Base-by-base conservation (phyloP, 2,797 vertebrate species). In the Nasua narica region DNA sequence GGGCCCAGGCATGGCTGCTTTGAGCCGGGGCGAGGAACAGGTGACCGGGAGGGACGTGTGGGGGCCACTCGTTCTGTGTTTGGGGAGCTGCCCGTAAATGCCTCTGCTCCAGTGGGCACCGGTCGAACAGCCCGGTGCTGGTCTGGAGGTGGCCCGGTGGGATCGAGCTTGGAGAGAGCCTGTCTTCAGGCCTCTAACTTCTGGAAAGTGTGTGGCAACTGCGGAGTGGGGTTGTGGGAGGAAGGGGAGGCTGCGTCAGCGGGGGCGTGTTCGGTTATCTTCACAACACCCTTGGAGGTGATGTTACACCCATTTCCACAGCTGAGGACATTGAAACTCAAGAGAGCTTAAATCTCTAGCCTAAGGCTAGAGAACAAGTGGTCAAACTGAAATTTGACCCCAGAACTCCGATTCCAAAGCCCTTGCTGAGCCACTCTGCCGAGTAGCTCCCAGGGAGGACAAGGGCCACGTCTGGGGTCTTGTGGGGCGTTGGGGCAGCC, bases 351-450 rank as follows among this genome's bases (percentile, higher is more conserved):
- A 56, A 67, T 69, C 35, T 27, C n/a, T 52, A 46, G 48, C 18
- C 65, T 48, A 76, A 81, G 48, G 18, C 79, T 27, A 25, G 32
- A 70, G 74, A 87, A 65, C 9, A 15, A 79, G 15, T 56, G 23
- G 69, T 16, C 25, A 19, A 54, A 54, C 46, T 86, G 37, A 76
- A 93, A 50, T 67, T 3, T 90, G 84, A 81, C 29, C 25, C 8
- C 72, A n/a, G 46, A 86, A 67, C 74, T 74, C 77, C 27, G 40
- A 81, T 37, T 91, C 46, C 72, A 83, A 56, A 82, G 50, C 50
- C n/a, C 8, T n/a, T 7, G 56, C 67, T 93, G 23, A 16, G 27
- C 21, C 0, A 7, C 13, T 1, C 3, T 7, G 10, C 56, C 18
- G 27, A 10, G 54, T 4, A 23, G 90, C 83, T 87, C 62, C 77